Evolutionary conservation across 2,888 invertebrate species (phyloP).

Genomic region (Thereva unica): DNA sequence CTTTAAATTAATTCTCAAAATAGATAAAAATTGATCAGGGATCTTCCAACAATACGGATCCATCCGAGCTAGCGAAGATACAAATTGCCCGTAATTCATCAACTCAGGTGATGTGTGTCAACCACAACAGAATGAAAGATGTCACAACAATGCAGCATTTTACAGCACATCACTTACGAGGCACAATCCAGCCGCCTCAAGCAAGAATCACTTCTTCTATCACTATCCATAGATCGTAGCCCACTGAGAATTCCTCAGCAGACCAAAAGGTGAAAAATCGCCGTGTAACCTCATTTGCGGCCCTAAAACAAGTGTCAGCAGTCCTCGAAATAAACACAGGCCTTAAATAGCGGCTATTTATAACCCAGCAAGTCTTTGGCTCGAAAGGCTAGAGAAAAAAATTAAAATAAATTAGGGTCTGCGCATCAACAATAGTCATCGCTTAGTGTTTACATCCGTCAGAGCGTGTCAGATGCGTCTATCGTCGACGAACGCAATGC

Average conservation of each 20-base stretch:
- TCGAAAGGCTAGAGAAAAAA: constrained; percentile 13
- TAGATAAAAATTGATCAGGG: constrained; percentile 15
- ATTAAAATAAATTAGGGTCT: constrained; percentile 41
- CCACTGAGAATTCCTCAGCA: not conserved
- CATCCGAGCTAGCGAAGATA: constrained; percentile 4
- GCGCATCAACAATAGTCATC: constrained; percentile 36
- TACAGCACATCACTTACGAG: constrained; percentile 19
- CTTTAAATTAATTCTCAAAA: not conserved
- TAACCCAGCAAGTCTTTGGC: constrained; percentile 12
- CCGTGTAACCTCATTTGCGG: constrained; percentile 32
- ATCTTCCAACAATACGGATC: constrained; percentile 1
- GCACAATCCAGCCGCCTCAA: not conserved
- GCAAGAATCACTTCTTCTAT: not conserved
- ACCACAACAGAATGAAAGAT: constrained; percentile 16
- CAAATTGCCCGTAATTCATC: constrained; percentile 40
- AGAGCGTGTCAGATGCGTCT: constrained; percentile 10
- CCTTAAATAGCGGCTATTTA: constrained; percentile 37
- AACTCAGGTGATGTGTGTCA: constrained; percentile 32
- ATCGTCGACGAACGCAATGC: not conserved
- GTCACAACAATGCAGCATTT: constrained; percentile 38
- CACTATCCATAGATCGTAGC: constrained; percentile 3
- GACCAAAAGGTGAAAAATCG: constrained; percentile 33
- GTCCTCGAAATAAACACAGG: constrained; percentile 27
- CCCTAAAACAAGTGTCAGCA: constrained; percentile 37
- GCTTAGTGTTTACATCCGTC: constrained; percentile 39